Percentiles rank a stretch among this genome's conserved stretches.
These are phyloP conservation scores for Sisyra nigra DNA, from an alignment of 2,888 invertebrate genomes.

Conservation along the genomic window DNA sequence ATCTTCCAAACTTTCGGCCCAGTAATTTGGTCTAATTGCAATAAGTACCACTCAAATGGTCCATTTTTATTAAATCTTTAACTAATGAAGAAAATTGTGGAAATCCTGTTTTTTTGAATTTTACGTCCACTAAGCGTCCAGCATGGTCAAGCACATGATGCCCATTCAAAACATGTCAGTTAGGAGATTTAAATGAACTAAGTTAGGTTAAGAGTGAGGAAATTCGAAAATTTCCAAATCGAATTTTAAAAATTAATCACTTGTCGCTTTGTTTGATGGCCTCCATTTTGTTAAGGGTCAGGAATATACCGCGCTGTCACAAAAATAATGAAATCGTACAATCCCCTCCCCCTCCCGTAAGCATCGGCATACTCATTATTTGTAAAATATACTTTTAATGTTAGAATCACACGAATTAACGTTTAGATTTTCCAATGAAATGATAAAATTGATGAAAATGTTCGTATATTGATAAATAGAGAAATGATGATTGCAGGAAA, in stretches of 20 bases:
- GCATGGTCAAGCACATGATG: too few species aligned
- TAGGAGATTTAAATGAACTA: too few species aligned
- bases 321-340: conserved; percentile 33
- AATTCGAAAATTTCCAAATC: not conserved
- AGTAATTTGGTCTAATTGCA: too few species aligned
- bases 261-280: conserved; percentile 53
- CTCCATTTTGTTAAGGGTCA: conserved; percentile 67
- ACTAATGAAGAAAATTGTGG: too few species aligned
- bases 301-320: conserved; percentile 42
- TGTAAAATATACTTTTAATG: not conserved
- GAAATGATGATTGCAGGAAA: conserved; percentile 20
- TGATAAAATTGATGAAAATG: not conserved
- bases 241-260: conserved; percentile 14
- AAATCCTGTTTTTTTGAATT: too few species aligned
- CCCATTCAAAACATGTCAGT: too few species aligned
- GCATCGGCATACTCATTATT: conserved; percentile 2
- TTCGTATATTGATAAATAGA: conserved; percentile 18
- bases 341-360: conserved; percentile 17
- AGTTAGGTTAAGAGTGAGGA: too few species aligned
- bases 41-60: too few species aligned
- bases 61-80: too few species aligned
- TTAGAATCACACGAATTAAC: not conserved
- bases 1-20: too few species aligned
- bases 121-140: too few species aligned
- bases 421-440: not conserved